These are phyloP conservation scores for Adelges cooleyi DNA, from an alignment of 1,140 invertebrate species.

Conservation along the genomic window DNA sequence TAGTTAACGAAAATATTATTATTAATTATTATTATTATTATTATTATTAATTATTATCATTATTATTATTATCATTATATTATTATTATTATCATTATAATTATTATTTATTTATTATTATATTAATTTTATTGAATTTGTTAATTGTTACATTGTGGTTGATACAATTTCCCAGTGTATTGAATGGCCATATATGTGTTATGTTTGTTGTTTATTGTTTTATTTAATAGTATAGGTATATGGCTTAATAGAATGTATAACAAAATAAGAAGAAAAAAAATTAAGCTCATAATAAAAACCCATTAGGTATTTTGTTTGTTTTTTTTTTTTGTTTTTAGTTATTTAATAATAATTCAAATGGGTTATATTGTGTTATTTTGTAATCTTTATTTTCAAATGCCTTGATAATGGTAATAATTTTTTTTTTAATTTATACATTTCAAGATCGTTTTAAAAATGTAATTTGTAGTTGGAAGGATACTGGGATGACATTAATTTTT, in stretches of 20 bases:
- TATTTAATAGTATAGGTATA: slow-evolving; percentile 17
- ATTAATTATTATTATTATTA: background rate
- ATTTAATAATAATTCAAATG: slow-evolving; percentile 9
- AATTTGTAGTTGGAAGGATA: slow-evolving; percentile 26
- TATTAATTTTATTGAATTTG: slow-evolving; percentile 17
- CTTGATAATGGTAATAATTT: background rate
- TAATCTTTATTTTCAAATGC: slow-evolving; percentile 16
- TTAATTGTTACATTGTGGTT: slow-evolving; percentile 24
- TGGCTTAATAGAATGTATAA: slow-evolving; percentile 1
- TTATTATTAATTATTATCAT: background rate
- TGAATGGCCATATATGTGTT: slow-evolving; percentile 27
- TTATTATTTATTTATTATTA: slow-evolving; percentile 13
- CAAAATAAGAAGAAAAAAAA: slow-evolving; percentile 4
- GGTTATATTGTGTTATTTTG: slow-evolving; percentile 23
- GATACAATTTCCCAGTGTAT: slow-evolving; percentile 18
- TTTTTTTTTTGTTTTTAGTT: slow-evolving; percentile 16
- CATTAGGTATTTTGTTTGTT: slow-evolving; percentile 23
- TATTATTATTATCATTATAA: background rate
- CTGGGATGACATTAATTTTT: slow-evolving; percentile 17
- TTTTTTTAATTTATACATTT: slow-evolving; percentile 16
- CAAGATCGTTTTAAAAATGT: slow-evolving; percentile 12
- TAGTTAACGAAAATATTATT: background rate
- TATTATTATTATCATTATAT: too few relatives aligned
- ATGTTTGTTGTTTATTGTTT: slow-evolving; percentile 28
- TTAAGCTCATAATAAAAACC: slow-evolving; percentile 9